phyloP scores from a whole-genome alignment of 92 coral and sea anemone species.

The Pocillopora grandis region DNA sequence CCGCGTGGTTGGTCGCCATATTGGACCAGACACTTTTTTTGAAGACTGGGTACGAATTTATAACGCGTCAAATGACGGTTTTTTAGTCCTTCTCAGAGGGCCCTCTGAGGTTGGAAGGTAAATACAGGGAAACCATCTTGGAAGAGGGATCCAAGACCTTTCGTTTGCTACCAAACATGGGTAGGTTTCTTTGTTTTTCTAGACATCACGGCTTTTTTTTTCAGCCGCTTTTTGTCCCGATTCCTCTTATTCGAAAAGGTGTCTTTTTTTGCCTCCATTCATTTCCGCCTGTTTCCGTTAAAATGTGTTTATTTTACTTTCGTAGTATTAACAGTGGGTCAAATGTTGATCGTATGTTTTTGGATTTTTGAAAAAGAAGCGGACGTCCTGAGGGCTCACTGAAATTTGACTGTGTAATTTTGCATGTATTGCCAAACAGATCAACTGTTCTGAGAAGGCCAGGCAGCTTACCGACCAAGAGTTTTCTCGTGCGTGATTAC shows the following conservation, averaged over 20 bases:
- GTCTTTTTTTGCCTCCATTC: constrained; percentile 14
- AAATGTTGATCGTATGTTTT: constrained; percentile 30
- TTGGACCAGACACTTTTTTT: too few relatives aligned
- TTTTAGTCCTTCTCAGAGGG: too few relatives aligned
- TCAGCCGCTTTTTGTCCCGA: constrained; percentile 22
- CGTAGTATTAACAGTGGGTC: constrained; percentile 14
- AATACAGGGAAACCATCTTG: too few relatives aligned
- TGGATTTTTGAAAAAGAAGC: constrained; percentile 6
- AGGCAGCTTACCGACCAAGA: not conserved
- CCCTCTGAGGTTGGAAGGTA: too few relatives aligned
- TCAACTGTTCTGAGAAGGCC: constrained; percentile 11
- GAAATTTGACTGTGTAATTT: constrained; percentile 28
- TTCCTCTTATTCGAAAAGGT: constrained; percentile 19
- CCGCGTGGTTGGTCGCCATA: too few relatives aligned
- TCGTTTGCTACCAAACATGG: constrained; percentile 17
- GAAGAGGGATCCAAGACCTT: constrained; percentile 7
- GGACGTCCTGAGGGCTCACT: constrained; percentile 12
- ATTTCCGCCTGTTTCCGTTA: constrained; percentile 5
- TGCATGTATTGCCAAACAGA: constrained; percentile 7
- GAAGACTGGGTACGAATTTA: too few relatives aligned
- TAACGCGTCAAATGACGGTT: too few relatives aligned
- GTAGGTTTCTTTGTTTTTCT: constrained; percentile 24
- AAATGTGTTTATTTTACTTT: constrained; percentile 8
- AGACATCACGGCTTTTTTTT: constrained; percentile 6
- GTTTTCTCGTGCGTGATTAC: constrained; percentile 4